phyloP scores from a whole-genome alignment of 1,140 invertebrate species.

The Trichogramma pretiosum region DNA sequence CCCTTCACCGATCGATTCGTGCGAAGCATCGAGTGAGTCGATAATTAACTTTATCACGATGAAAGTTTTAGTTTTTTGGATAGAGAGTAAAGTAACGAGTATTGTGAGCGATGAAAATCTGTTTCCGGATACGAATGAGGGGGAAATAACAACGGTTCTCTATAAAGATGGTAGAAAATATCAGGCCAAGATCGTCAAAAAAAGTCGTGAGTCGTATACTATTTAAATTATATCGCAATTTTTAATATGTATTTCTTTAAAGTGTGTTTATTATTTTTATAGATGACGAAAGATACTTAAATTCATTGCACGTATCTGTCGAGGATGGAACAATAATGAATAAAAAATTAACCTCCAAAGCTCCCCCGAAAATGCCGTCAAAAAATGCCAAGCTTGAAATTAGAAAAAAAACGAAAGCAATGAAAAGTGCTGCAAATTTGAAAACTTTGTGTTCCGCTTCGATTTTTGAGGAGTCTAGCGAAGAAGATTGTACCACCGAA shows the following conservation, averaged over 20 bases:
- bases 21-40: no score
- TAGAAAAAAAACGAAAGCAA: not conserved
- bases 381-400: not conserved
- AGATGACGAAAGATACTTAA: not conserved
- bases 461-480: not conserved
- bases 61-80: not conserved
- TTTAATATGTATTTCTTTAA: not conserved
- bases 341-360: not conserved
- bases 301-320: not conserved
- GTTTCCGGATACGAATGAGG: not conserved
- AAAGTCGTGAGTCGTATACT: not conserved
- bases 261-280: not conserved
- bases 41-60: not conserved
- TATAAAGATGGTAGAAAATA: not conserved
- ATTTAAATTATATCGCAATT: not conserved
- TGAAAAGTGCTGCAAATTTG: not conserved
- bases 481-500: no score
- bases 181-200: not conserved
- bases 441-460: not conserved
- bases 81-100: not conserved
- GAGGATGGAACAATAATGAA: not conserved
- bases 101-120: not conserved
- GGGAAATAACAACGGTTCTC: not conserved
- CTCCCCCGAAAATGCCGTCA: not conserved
- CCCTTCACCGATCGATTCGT: not conserved